These are phyloP conservation scores for Scrobipalpa atriplicella DNA, from an alignment of 2,888 invertebrate species.

Conservation along the genomic window DNA sequence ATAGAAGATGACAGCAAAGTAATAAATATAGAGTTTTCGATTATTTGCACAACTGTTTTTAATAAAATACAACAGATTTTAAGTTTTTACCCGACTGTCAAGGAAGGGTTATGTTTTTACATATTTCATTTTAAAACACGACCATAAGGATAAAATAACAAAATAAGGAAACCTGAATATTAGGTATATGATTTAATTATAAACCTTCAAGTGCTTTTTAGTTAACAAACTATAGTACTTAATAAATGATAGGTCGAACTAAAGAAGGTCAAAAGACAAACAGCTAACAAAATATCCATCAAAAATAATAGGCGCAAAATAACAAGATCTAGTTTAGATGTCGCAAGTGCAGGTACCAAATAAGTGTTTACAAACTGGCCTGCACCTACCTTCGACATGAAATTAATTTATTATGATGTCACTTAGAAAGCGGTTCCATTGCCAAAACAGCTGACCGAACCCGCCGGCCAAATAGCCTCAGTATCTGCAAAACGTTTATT, in stretches of 20 bases:
- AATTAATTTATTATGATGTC: slow-evolving; percentile 20
- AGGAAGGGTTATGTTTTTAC: no score
- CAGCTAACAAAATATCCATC: not conserved
- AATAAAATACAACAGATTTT: no score
- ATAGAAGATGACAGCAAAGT: no score
- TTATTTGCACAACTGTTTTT: no score
- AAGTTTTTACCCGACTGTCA: no score
- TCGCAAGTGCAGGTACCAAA: slow-evolving; percentile 3
- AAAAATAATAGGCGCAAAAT: not conserved
- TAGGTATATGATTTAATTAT: no score
- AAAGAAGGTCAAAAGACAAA: not conserved
- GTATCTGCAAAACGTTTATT: slow-evolving; percentile 3
- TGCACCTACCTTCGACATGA: slow-evolving; percentile 1
- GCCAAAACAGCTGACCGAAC: slow-evolving; percentile 23
- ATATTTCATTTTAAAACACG: no score
- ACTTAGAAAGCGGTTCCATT: slow-evolving; percentile 30
- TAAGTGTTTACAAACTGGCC: slow-evolving; percentile 3
- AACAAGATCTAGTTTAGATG: slow-evolving; percentile 11
- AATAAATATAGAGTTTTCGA: no score
- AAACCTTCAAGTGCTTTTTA: no score
- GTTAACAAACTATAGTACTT: no score
- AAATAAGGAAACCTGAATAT: no score
- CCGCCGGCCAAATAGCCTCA: not conserved
- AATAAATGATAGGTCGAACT: not conserved
- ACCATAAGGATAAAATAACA: no score